Conservation (phyloP, 2,797 vertebrate species). For the Sparus aurata region DNA sequence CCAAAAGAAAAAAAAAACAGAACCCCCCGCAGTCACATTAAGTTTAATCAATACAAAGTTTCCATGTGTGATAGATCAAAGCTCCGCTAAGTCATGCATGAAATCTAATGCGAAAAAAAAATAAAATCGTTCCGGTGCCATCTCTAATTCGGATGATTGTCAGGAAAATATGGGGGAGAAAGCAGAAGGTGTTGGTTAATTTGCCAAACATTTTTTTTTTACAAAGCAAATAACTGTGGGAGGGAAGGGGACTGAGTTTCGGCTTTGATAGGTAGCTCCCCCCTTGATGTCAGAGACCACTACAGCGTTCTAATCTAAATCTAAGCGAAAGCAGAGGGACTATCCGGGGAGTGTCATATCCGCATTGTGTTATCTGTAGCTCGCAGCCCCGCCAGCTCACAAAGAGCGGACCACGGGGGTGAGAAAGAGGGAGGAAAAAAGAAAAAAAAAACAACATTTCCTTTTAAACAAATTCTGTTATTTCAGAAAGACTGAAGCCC, state of each 20-base stretch:
- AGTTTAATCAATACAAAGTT: conserved; percentile 38
- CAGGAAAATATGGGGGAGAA: conserved; percentile 8
- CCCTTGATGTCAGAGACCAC: conserved; percentile 75
- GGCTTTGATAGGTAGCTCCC: conserved; percentile 78
- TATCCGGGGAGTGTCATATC: conserved; percentile 78
- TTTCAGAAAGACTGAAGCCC: conserved; percentile 29
- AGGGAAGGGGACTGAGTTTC: conserved; percentile 53
- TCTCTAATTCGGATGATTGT: conserved; percentile 64
- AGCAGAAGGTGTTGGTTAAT: conserved; percentile 54
- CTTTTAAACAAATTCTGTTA: conserved; percentile 40
- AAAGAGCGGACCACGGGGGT: conserved; percentile 70
- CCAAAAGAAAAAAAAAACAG: conserved; percentile 12
- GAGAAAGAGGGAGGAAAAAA: conserved; percentile 15
- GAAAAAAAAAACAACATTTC: conserved; percentile 37
- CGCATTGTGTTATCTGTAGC: conserved; percentile 77
- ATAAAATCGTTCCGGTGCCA: conserved; percentile 44
- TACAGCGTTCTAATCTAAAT: conserved; percentile 74
- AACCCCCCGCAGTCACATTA: conserved; percentile 25
- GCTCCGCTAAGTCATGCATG: conserved; percentile 49
- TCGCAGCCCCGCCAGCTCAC: conserved; percentile 73
- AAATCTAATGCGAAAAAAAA: conserved; percentile 52
- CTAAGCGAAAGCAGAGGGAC: conserved; percentile 75
- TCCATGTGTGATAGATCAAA: conserved; percentile 63
- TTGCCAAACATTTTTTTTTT: conserved; percentile 62
- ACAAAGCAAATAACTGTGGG: conserved; percentile 49